Evolutionary conservation across 2,797 vertebrate genomes (phyloP), one percentile per base, ranked within the genome.

Genomic region (Rhadinocentrus ornatus): DNA sequence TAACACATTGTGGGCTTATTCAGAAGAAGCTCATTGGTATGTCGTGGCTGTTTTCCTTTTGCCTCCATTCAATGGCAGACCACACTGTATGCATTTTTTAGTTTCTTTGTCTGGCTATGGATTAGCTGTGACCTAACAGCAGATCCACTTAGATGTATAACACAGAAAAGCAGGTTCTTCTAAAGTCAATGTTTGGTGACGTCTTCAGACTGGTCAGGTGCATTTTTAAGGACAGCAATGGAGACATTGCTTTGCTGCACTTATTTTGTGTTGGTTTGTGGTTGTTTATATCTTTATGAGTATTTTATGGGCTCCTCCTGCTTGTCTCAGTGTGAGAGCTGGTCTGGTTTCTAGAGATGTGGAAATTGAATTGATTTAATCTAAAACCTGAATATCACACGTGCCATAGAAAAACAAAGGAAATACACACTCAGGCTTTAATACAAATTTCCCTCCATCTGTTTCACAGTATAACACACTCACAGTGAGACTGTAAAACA

Each of bases 81-180:
- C 77, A 79, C 82, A 81, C 82, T 26, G 66, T 80, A 32, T 65
- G 75, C 73, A 85, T 77, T 73, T 87, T 75, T 64, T 79, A 81
- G 82, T 83, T 91, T 82, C 88, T 92, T 91, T 88, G 82, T 91
- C 86, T 83, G 82, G 75, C 74, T 80, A 71, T 82, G 87, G 84
- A 91, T 92, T 90, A 87, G 81, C 89, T 91, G 76, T 87, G 87
- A 94, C 93, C 88, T 86, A 83, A 79, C 73, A 83, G 84, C 91
- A 92, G 92, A 93, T 93, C 92, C 82, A 86, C 88, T 78, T 64
- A 73, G 72, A 74, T 85, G 80, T 85, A 78, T 85, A 88, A 86
- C 82, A 85, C 71, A 73, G 85, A 71, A 71, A 74, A 84, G 58
- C 73, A 34, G 76, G 84, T 80, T 90, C 85, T 78, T 64, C 71